Base-by-base conservation (phyloP, 2,888 invertebrate genomes). In the Amphipoea lucens region DNA sequence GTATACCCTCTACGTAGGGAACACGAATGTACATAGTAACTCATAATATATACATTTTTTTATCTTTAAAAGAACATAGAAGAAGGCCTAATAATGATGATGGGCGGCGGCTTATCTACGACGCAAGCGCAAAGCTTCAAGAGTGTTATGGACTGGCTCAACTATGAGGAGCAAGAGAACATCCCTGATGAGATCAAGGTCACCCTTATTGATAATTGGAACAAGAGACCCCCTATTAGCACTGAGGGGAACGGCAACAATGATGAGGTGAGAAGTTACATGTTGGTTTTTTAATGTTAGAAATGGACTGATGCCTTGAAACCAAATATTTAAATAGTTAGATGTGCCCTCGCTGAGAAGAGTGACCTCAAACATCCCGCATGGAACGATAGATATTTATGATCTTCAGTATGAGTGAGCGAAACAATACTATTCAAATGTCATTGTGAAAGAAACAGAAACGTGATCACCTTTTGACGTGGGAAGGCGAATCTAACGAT, bases 71-170 rank as follows among this genome's bases (percentile, higher is more conserved):
- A 98, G 98, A 93, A 96, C 51, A 93, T 98, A 83, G 93, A 96
- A 89, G 94, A 95, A 88, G 98, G 97, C 5, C 92, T 98, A 9
- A 95, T 95, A 29, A 95, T 98, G 87, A 97, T 98, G 93, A 97
- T 98, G 97, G 98, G 98, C 0, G 97, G 97, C 76, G 95, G 96
- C 51, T 93, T 98, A 79, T 95, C 95, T 0, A 90, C 94, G 14
- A 94, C 97, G 1, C 97, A 98, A 88, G 94, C 94, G 3, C 89
- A 86, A 2, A 93, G 96, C 68, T 97, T 98, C 84, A 93, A 93
- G 69, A 86, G 88, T 2, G 90, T 97, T 45, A 95, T 98, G 89
- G 96, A 96, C 42, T 98, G 97, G 97, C 92, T 94, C 0, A 95
- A 94, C 0, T 97, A 96, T 67, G 90, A 90, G n/a, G 96, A 96